Evolutionary conservation across 1,140 invertebrate genomes (phyloP), one percentile per base, ranked within the genome.

Genomic region (Protaetia brevitarsis): DNA sequence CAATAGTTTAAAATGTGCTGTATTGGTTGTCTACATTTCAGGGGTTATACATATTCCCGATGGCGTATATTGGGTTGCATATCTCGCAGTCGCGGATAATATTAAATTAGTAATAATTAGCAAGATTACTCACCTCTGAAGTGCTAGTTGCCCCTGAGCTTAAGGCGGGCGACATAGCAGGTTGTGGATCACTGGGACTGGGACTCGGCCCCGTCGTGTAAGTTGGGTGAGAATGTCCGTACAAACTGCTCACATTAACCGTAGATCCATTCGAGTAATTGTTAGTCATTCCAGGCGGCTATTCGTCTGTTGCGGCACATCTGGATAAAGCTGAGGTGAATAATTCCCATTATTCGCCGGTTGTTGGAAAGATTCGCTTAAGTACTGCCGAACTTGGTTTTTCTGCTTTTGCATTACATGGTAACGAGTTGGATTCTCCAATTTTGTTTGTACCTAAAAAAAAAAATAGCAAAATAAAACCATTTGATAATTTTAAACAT

Each of bases 381-480:
- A 82, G 79, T 91, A 95, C 76, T 93, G 88, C 6, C 89, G 85
- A 31, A 96, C 91, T 81, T 95, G 93, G 74, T 88, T 90, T 75
- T 93, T 91, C 77, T 94, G 91, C 71, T 91, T 95, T 80, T 96
- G 90, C 63, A 92, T 89, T 64, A 96, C 90, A 82, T 96, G 93
- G 80, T 95, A 96, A 69, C 88, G 85, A 16, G 94, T 96, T 51
- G 94, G 94, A 80, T 96, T 95, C 78, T 95, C 91, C 74, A 96
- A 79, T 66, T 89, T 84, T 19, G 92, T 95, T 77, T 88, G 84
- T 62, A 94, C 91, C 90, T 91, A 76, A 0, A 80, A 77, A 36
- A 41, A 28, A 58, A 58, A 56, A 56, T 19, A 56, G 10, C 19
- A 56, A 37, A 37, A 11, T 11, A 31, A 5, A 31, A 5, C 11